Evolutionary conservation across 2,113 vertebrate species (phyloP).

Genomic region (Campylomormyrus numenius): DNA sequence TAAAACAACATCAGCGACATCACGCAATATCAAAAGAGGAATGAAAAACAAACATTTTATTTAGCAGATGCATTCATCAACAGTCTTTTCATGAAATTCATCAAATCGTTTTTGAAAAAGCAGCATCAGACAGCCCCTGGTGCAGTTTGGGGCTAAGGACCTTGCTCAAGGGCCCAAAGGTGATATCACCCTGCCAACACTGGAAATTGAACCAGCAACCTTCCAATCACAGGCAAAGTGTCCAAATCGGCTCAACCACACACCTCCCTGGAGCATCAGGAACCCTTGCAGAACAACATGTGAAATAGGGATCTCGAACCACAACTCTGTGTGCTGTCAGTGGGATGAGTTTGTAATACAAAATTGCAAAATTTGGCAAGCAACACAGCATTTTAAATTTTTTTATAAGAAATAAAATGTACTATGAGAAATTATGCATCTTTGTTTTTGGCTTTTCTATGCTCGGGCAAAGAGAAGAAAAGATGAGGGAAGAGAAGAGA

Average conservation of each 20-base stretch:
- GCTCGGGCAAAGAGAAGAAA: background rate
- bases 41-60: slow-evolving; percentile 26
- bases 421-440: background rate
- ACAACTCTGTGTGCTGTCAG: slow-evolving; percentile 57
- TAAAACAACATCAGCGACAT: background rate
- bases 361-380: background rate
- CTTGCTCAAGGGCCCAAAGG: background rate
- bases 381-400: background rate
- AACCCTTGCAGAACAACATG: slow-evolving; percentile 64
- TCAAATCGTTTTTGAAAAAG: background rate
- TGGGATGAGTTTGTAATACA: slow-evolving; percentile 58
- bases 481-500: background rate
- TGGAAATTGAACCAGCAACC: background rate
- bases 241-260: background rate
- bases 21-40: slow-evolving; percentile 31
- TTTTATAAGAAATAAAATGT: background rate
- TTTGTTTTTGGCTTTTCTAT: background rate
- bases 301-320: slow-evolving; percentile 67
- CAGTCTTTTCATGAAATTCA: background rate
- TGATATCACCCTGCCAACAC: background rate
- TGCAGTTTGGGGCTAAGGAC: background rate
- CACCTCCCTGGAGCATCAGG: slow-evolving; percentile 73
- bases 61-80: background rate
- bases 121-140: background rate
- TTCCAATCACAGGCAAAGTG: background rate